Evolutionary conservation across 2,797 vertebrate genomes (phyloP), one percentile per base, ranked within the genome.

Genomic region (Gouania willdenowi): DNA sequence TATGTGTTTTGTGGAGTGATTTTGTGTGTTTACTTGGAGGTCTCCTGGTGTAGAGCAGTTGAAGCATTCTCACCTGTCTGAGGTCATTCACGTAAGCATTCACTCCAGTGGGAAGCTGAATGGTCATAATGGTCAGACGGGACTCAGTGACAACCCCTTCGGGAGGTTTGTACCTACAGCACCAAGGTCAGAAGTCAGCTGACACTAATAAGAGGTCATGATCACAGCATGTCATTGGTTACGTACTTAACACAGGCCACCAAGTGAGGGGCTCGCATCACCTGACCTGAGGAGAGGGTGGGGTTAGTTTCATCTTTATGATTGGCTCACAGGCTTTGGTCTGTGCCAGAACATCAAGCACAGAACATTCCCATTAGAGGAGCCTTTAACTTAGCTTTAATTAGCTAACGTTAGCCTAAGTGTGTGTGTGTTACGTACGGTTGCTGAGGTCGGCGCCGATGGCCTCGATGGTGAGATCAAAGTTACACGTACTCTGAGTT

Each of bases 101-200:
- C 41, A 97, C 53, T 17, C 94, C 94, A 1, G 90, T 94, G 1
- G 92, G 89, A 74, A 98, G 70, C 41, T 91, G 66, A 45, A 98
- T 94, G 69, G 94, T 91, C 91, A 98, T 92, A 41, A 95, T 92
- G 0, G 90, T 86, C 15, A 91, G 90, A 10, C 81, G 72, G 17
- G 95, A 92, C 4, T 85, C 87, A 0, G 62, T 83, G 1, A 35
- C 25, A 0, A 66, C 41, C 42, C 92, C 89, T 17, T 80, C 78
- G 0, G 12, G 41, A 6, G 90, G 85, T 15, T 74, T 92, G 49
- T 90, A 98, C 81, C 95, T 98, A 58, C 1, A 23, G 43, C 27
- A 51, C 32, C 6, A 6, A 20, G 21, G 21, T 8, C 8, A 8
- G 3, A 9, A 5, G 8, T 22, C 23, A 27, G 51, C 21, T 25